A percentile compares a stretch with the other conserved stretches of the same genome.
Conservation (phyloP, 37 sponge, comb jelly and placozoan species). For the Chondrilla cf. caribensis region DNA sequence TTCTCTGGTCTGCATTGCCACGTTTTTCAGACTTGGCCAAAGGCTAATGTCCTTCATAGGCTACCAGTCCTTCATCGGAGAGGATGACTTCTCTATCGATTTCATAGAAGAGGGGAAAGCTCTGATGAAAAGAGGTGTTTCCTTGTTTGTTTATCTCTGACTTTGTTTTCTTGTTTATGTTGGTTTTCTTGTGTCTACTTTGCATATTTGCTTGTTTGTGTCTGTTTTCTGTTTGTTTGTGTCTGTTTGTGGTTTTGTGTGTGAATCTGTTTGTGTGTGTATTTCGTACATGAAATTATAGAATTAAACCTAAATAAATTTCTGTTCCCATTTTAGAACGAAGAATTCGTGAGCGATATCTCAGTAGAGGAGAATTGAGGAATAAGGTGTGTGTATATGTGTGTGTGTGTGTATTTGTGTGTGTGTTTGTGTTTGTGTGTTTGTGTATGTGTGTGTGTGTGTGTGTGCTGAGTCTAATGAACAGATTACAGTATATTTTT, state of each 20-base stretch:
- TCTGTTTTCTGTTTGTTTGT: background rate
- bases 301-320: too few relatives aligned
- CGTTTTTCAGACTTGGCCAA: conserved; percentile 77
- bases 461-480: too few relatives aligned
- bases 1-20: conserved; percentile 79
- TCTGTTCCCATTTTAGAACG: conserved; percentile 31
- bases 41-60: conserved; percentile 73
- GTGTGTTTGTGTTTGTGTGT: too few relatives aligned
- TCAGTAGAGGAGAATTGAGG: conserved; percentile 27
- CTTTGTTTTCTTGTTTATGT: background rate
- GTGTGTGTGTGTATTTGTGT: conserved; percentile 19
- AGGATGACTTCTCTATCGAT: conserved; percentile 88
- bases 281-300: too few relatives aligned
- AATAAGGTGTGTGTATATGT: background rate
- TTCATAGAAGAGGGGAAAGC: conserved; percentile 91
- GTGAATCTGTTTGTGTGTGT: background rate
- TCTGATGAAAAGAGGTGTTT: conserved; percentile 79
- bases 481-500: too few relatives aligned
- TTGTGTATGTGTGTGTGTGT: too few relatives aligned
- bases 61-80: conserved; percentile 86
- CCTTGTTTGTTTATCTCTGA: background rate
- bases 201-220: background rate
- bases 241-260: conserved; percentile 9
- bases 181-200: too few relatives aligned
- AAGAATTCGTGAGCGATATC: conserved; percentile 56